phyloP scores from a whole-genome alignment of 2,797 vertebrate species.

The Semaprochilodus insignis region DNA sequence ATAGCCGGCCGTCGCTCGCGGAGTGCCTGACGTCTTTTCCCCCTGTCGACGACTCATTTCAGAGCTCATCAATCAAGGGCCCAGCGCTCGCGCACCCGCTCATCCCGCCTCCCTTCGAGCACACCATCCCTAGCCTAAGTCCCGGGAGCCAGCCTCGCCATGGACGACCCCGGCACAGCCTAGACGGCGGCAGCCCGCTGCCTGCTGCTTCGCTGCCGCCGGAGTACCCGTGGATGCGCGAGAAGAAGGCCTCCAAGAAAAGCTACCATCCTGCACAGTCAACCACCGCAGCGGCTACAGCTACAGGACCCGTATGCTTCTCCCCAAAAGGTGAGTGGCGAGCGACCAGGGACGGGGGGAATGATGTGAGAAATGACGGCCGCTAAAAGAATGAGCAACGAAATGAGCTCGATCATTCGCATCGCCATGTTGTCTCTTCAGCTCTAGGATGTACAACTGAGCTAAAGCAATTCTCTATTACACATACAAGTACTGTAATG shows the following conservation, averaged over 20 bases:
- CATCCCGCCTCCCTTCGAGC: slow-evolving; percentile 95
- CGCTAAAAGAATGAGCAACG: neutral
- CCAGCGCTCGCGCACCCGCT: slow-evolving; percentile 90
- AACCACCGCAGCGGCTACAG: slow-evolving; percentile 79
- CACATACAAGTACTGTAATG: neutral
- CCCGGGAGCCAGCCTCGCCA: slow-evolving; percentile 88
- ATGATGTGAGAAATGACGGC: neutral
- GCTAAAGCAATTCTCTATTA: neutral
- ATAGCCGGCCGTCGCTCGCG: slow-evolving; percentile 96
- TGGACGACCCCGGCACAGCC: slow-evolving; percentile 86
- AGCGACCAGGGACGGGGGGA: neutral
- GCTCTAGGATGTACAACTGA: neutral
- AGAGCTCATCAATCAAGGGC: slow-evolving; percentile 98
- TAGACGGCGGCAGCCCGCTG: slow-evolving; percentile 82
- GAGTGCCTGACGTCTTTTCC: slow-evolving; percentile 98
- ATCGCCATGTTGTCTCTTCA: neutral
- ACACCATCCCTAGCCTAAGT: slow-evolving; percentile 90
- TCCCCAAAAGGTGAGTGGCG: slow-evolving; percentile 91
- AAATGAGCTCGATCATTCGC: neutral
- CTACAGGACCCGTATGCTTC: slow-evolving; percentile 82
- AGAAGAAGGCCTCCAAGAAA: slow-evolving; percentile 91
- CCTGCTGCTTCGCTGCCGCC: slow-evolving; percentile 81
- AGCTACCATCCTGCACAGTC: slow-evolving; percentile 42
- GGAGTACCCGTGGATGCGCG: slow-evolving; percentile 94
- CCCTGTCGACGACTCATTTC: slow-evolving; percentile 97